Evolutionary conservation across 2,888 invertebrate species (phyloP).

Genomic region (Thalpophila matura): DNA sequence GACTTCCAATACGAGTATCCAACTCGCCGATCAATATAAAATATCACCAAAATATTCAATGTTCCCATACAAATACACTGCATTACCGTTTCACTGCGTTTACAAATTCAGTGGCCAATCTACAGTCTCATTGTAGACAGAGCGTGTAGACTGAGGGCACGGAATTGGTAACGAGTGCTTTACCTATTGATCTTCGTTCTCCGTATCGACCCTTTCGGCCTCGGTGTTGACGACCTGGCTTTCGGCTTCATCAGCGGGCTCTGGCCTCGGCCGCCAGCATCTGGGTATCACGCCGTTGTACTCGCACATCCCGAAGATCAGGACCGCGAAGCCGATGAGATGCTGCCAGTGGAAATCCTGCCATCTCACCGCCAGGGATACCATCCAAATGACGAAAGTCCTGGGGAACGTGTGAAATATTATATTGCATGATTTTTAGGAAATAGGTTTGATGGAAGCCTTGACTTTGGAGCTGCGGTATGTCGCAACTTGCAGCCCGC

Average conservation of each 20-base stretch:
- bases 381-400: constrained; percentile 97
- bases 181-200: constrained; percentile 51
- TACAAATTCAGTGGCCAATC: constrained; percentile 55
- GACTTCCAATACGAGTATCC: constrained; percentile 21
- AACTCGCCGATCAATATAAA: constrained; percentile 7
- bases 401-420: constrained; percentile 79
- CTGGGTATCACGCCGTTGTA: constrained; percentile 93
- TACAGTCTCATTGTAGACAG: constrained; percentile 6
- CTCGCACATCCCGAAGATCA: constrained; percentile 95
- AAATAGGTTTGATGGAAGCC: too few species aligned
- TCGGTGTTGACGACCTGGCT: constrained; percentile 63
- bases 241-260: constrained; percentile 60
- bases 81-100: constrained; percentile 27
- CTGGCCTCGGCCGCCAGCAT: constrained; percentile 60
- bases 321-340: constrained; percentile 94
- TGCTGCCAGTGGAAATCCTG: constrained; percentile 95
- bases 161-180: constrained; percentile 52
- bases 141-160: constrained; percentile 32
- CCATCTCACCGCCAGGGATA: constrained; percentile 94
- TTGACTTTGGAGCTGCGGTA: too few species aligned
- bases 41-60: constrained; percentile 35
- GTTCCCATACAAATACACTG: constrained; percentile 37
- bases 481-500: too few species aligned
- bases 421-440: too few species aligned
- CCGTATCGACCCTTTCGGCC: constrained; percentile 58